These are phyloP conservation scores for Characodon lateralis DNA, from an alignment of 2,797 vertebrate species.

Conservation along the genomic window DNA sequence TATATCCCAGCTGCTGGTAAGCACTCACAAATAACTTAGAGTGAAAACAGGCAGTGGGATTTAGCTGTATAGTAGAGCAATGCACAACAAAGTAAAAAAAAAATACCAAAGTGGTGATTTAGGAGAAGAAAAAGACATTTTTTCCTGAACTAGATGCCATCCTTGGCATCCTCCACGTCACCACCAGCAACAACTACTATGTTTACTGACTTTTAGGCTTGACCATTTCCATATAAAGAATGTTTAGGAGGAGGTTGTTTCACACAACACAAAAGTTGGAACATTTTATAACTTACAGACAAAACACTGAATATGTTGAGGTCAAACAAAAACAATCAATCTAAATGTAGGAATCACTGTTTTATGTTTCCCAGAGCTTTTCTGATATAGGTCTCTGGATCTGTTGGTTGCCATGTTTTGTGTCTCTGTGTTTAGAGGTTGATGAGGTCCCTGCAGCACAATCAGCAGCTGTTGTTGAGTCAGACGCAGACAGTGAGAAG, in stretches of 20 bases:
- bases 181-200: background rate
- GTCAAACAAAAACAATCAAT: background rate
- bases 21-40: too few species aligned
- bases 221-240: background rate
- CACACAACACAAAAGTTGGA: too few species aligned
- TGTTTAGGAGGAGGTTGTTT: background rate
- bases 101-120: background rate
- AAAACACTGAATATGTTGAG: background rate
- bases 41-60: background rate
- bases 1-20: too few species aligned
- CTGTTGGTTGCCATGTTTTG: conserved; percentile 14
- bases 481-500: conserved; percentile 81
- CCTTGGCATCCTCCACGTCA: too few species aligned
- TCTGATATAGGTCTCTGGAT: background rate
- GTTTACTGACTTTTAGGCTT: background rate
- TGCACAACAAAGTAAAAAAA: too few species aligned
- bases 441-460: conserved; percentile 83
- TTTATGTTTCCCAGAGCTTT: background rate
- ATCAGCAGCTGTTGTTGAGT: conserved; percentile 85
- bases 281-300: background rate
- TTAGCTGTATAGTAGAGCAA: background rate
- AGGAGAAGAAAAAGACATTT: background rate
- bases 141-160: background rate
- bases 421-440: conserved; percentile 82
- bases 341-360: background rate